These are phyloP conservation scores for Mycalesis mineus DNA, from an alignment of 2,888 invertebrate species.

Conservation along the genomic window DNA sequence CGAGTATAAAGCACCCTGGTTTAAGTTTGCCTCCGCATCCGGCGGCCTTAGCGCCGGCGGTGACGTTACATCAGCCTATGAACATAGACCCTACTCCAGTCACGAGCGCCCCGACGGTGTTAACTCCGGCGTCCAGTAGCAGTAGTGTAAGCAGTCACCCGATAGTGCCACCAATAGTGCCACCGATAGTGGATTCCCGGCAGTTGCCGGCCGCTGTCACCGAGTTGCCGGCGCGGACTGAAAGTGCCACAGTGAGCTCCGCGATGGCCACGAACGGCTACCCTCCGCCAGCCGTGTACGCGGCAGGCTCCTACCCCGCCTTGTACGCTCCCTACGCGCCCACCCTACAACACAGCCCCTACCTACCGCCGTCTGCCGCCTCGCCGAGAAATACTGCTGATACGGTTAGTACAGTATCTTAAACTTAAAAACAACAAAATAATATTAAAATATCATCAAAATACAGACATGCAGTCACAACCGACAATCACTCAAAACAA, in stretches of 20 bases:
- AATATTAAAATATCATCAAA: too few species aligned
- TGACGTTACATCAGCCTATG: slow-evolving; percentile 48
- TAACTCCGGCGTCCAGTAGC: slow-evolving; percentile 44
- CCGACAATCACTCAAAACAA: too few species aligned
- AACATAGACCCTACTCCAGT: slow-evolving; percentile 48
- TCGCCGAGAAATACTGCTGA: slow-evolving; percentile 81
- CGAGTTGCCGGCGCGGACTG: slow-evolving; percentile 70
- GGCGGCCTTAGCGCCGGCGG: slow-evolving; percentile 42
- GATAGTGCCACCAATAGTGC: slow-evolving; percentile 55
- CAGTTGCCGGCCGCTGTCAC: slow-evolving; percentile 43
- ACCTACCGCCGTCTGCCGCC: slow-evolving; percentile 81
- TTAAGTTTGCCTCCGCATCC: slow-evolving; percentile 50
- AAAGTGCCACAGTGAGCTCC: slow-evolving; percentile 73
- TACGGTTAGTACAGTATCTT: slow-evolving; percentile 48
- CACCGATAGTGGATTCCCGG: slow-evolving; percentile 56
- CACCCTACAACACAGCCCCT: slow-evolving; percentile 84
- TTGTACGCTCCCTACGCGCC: slow-evolving; percentile 89
- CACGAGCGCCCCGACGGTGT: slow-evolving; percentile 46
- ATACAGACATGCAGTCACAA: too few species aligned
- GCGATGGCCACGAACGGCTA: slow-evolving; percentile 81
- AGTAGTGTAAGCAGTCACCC: slow-evolving; percentile 54
- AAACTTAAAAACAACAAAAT: too few species aligned
- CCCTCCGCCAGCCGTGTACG: slow-evolving; percentile 86
- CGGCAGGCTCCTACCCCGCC: slow-evolving; percentile 77
- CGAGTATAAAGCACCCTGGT: slow-evolving; percentile 58